Percentiles rank a stretch among this genome's conserved stretches.
These are phyloP conservation scores for Rapana venosa DNA, from an alignment of 2,888 invertebrate genomes.

Conservation along the genomic window DNA sequence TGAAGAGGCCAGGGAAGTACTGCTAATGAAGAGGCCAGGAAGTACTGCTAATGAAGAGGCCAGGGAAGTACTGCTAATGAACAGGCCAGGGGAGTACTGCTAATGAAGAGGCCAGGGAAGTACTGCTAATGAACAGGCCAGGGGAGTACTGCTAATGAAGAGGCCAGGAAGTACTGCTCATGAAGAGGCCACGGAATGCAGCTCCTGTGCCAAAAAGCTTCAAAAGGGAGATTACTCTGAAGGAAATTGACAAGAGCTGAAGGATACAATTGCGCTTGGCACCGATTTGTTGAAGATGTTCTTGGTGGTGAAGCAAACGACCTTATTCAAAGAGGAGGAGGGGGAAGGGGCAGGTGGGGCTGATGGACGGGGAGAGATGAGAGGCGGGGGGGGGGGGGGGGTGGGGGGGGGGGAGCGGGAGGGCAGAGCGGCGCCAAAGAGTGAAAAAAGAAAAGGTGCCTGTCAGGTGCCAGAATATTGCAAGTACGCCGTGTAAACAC, in stretches of 20 bases:
- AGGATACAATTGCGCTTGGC: constrained; percentile 29
- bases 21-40: too few relatives aligned
- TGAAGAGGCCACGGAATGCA: constrained; percentile 24
- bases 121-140: too few relatives aligned
- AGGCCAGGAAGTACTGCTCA: neutral
- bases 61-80: too few relatives aligned
- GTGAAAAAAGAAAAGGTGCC: neutral
- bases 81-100: too few relatives aligned
- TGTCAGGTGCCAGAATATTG: neutral
- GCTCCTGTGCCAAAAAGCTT: constrained; percentile 2
- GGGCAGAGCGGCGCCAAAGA: too few relatives aligned
- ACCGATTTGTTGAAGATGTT: constrained; percentile 6
- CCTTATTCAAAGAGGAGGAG: neutral
- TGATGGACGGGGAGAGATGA: neutral
- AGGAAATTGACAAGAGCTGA: constrained; percentile 9
- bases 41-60: too few relatives aligned
- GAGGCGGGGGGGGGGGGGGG: neutral
- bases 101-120: too few relatives aligned
- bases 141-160: too few relatives aligned
- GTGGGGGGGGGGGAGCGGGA: neutral
- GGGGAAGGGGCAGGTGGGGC: neutral
- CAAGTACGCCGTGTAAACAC: constrained; percentile 4
- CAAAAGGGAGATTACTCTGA: constrained; percentile 21
- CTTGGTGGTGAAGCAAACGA: neutral
- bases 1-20: too few relatives aligned